These are phyloP conservation scores for Chironomus striatipennis DNA, from an alignment of 1,140 invertebrate species.

Conservation along the genomic window DNA sequence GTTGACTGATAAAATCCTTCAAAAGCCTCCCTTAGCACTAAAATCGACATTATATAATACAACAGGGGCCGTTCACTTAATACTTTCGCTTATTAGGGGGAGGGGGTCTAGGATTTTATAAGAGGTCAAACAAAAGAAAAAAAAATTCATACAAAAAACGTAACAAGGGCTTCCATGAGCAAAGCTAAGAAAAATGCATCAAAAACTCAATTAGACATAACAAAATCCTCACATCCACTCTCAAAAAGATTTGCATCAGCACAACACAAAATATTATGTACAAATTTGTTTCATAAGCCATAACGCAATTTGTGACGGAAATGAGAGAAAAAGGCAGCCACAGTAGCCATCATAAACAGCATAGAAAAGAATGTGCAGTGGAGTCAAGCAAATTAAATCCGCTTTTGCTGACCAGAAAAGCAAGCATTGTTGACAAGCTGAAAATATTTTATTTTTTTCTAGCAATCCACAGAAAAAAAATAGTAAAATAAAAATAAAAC, in stretches of 20 bases:
- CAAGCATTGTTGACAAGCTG: not conserved
- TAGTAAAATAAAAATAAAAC: not conserved
- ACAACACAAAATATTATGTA: not conserved
- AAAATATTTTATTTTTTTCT: not conserved
- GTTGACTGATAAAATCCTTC: not conserved
- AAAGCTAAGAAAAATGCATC: too few relatives aligned
- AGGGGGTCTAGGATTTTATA: too few relatives aligned
- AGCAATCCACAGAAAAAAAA: too few relatives aligned
- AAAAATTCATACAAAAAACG: too few relatives aligned
- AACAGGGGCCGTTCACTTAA: too few relatives aligned
- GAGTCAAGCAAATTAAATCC: constrained; percentile 2
- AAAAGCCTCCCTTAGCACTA: not conserved
- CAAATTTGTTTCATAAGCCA: not conserved
- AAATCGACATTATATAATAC: too few relatives aligned
- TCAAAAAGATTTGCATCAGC: too few relatives aligned
- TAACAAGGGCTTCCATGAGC: too few relatives aligned
- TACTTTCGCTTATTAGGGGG: too few relatives aligned
- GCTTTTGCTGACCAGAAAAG: constrained; percentile 1
- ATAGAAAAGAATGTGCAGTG: not conserved
- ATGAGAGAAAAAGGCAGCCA: not conserved
- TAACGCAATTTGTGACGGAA: constrained; percentile 12
- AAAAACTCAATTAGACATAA: too few relatives aligned
- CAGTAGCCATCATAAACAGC: not conserved
- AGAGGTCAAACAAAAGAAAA: too few relatives aligned
- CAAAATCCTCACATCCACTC: too few relatives aligned